Conservation (phyloP, 2,797 vertebrate genomes). For the Cossypha niveicapilla region DNA sequence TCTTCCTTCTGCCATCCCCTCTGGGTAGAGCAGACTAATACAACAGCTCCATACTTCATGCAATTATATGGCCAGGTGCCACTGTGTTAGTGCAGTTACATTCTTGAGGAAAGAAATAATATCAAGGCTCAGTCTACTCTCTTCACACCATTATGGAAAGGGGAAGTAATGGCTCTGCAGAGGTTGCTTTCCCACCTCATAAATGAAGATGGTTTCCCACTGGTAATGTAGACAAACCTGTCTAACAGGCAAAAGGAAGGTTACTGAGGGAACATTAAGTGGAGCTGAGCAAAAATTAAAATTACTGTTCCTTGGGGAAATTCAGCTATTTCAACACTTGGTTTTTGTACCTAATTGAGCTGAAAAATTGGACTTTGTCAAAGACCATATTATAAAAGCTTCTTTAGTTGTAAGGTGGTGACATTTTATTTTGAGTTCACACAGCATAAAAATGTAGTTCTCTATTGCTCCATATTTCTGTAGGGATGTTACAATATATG, state of each 20-base stretch:
- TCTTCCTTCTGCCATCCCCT: neutral
- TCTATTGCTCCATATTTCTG: neutral
- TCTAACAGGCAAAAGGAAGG: neutral
- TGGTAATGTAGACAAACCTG: neutral
- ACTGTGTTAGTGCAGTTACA: neutral
- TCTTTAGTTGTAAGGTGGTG: neutral
- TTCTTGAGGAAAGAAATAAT: conserved; percentile 30
- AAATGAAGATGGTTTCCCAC: conserved; percentile 46
- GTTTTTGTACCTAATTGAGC: conserved; percentile 34
- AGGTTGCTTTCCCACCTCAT: conserved; percentile 55
- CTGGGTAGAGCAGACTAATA: neutral
- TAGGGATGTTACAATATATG: neutral
- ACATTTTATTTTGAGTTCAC: neutral
- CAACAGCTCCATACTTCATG: neutral
- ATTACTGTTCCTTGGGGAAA: conserved; percentile 26
- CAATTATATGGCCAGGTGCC: conserved; percentile 1
- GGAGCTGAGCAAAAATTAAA: conserved; percentile 17
- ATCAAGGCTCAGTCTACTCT: neutral
- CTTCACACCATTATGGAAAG: neutral
- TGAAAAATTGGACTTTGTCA: conserved; percentile 29
- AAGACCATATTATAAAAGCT: neutral
- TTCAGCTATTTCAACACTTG: conserved; percentile 18
- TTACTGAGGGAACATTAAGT: neutral
- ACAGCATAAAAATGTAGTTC: neutral
- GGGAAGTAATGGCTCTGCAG: conserved; percentile 50